phyloP scores from a whole-genome alignment of 35 echinoderm and acorn worm genomes.

The Acanthaster planci region DNA sequence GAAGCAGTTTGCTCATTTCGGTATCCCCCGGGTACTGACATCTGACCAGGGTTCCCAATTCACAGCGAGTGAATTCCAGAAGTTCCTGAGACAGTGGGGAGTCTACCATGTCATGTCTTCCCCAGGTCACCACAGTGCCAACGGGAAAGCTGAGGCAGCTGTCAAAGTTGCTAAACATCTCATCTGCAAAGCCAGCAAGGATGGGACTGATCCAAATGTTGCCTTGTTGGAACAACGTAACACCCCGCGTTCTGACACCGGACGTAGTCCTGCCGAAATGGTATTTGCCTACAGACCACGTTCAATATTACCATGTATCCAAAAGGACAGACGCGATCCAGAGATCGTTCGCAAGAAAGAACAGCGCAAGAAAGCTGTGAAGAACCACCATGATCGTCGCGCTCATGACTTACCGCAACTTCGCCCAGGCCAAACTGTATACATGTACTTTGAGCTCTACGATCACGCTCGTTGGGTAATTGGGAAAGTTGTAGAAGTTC shows the following conservation, averaged over 20 bases:
- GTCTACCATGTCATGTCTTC: constrained; percentile 31
- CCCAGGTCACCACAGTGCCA: constrained; percentile 31
- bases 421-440: constrained; percentile 46
- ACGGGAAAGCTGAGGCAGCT: constrained; percentile 55
- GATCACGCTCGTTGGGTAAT: constrained; percentile 33
- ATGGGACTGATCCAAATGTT: constrained; percentile 30
- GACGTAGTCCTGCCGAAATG: constrained; percentile 47
- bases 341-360: constrained; percentile 28
- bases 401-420: constrained; percentile 41
- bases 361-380: constrained; percentile 24
- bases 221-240: constrained; percentile 24
- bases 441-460: constrained; percentile 24
- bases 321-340: background rate
- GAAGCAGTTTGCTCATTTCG: constrained; percentile 50
- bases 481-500: constrained; percentile 36
- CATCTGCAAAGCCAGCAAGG: constrained; percentile 22
- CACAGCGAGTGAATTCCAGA: constrained; percentile 40
- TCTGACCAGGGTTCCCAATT: constrained; percentile 27
- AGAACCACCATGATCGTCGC: constrained; percentile 47
- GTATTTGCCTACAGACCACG: constrained; percentile 28
- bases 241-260: background rate
- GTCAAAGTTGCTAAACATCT: constrained; percentile 59
- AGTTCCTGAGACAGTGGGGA: constrained; percentile 35
- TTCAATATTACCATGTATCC: too few species aligned
- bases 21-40: constrained; percentile 21